Conservation (phyloP, 2,888 invertebrate genomes). For the Leucoma salicis region DNA sequence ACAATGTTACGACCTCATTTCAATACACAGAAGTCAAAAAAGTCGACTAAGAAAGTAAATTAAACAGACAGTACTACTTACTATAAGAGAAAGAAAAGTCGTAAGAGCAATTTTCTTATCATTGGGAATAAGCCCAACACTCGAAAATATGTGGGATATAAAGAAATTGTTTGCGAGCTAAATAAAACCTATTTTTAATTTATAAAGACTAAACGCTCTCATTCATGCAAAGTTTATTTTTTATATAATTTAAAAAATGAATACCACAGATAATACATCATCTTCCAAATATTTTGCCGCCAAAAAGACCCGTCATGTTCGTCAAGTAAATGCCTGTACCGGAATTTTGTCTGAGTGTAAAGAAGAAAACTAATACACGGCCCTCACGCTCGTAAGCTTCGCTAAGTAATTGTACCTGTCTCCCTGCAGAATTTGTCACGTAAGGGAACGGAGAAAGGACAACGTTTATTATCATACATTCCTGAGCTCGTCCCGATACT, state of each 20-base stretch:
- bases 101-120: too few species aligned
- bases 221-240: background rate
- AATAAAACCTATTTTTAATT: too few species aligned
- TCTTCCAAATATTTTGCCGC: background rate
- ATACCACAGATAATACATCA: too few species aligned
- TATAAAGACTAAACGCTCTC: background rate
- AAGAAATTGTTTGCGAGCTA: too few species aligned
- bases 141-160: too few species aligned
- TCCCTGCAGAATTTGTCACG: slow-evolving; percentile 7
- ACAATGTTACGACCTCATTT: too few species aligned
- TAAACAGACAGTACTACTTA: too few species aligned
- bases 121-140: too few species aligned
- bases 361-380: slow-evolving; percentile 2
- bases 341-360: background rate
- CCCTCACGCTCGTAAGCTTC: slow-evolving; percentile 3
- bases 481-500: background rate
- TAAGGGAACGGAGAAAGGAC: slow-evolving; percentile 1
- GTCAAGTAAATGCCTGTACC: background rate
- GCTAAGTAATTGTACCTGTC: slow-evolving; percentile 5
- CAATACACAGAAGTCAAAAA: too few species aligned
- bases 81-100: too few species aligned
- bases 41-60: too few species aligned
- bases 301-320: background rate
- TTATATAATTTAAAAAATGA: too few species aligned
- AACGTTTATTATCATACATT: slow-evolving; percentile 5